Percentiles rank a stretch among this genome's conserved stretches.
These are phyloP conservation scores for Thaleichthys pacificus DNA, from an alignment of 2,797 vertebrate species.

Conservation along the genomic window DNA sequence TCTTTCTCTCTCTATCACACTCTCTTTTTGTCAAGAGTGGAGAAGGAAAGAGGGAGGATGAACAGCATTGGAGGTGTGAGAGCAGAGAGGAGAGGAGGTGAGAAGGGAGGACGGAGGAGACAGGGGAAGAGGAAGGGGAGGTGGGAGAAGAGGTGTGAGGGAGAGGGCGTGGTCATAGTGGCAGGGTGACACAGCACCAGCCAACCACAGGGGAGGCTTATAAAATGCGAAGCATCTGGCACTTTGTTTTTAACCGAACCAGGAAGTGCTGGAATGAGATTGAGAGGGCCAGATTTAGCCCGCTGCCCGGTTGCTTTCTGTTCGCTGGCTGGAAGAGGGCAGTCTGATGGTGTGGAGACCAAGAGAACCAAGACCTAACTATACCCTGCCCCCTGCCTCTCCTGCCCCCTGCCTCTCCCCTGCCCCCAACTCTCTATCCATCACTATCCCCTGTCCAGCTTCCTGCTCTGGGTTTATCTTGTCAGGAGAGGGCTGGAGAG, in stretches of 20 bases:
- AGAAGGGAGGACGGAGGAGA: not conserved
- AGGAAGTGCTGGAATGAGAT: conserved; percentile 66
- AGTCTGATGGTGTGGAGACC: conserved; percentile 48
- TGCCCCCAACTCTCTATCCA: no score
- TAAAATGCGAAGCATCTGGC: conserved; percentile 68
- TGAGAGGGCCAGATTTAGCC: conserved; percentile 64
- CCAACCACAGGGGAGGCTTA: conserved; percentile 56
- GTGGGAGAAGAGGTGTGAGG: conserved; percentile 46
- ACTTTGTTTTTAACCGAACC: conserved; percentile 66
- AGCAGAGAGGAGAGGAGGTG: not conserved
- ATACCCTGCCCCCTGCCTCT: not conserved
- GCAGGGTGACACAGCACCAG: conserved; percentile 48
- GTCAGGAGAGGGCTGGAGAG: no score
- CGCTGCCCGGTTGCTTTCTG: conserved; percentile 56
- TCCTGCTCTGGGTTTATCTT: no score
- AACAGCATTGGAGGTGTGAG: not conserved
- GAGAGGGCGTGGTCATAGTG: conserved; percentile 44
- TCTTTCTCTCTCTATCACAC: not conserved
- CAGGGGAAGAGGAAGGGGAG: no score
- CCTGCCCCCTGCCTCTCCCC: not conserved
- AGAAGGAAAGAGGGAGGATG: conserved; percentile 2
- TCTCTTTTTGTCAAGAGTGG: conserved; percentile 15
- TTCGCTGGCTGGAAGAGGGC: conserved; percentile 57
- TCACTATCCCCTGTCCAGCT: no score
- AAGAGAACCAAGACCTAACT: conserved; percentile 15